Evolutionary conservation across 1,140 invertebrate species (phyloP).

Genomic region (Plodia interpunctella): DNA sequence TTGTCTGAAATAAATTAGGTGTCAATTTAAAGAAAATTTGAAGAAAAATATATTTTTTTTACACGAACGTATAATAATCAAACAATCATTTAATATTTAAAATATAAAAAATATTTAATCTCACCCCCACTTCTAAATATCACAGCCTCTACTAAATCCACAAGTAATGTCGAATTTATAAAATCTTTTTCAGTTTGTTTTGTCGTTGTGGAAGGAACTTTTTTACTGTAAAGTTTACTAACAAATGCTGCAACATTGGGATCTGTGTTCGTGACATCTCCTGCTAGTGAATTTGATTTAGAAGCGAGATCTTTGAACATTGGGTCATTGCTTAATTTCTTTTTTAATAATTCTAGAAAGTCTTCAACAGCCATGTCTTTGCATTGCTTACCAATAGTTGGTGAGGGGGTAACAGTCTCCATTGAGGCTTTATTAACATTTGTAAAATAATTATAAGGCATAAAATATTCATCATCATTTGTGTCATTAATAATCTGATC

Average conservation of each 20-base stretch:
- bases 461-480: slow-evolving; percentile 21
- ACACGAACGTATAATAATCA: too few species aligned
- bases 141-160: slow-evolving; percentile 61
- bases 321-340: slow-evolving; percentile 50
- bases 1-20: slow-evolving; percentile 31
- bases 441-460: slow-evolving; percentile 47
- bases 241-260: slow-evolving; percentile 51
- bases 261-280: slow-evolving; percentile 40
- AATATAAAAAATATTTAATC: not conserved
- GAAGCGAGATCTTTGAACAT: slow-evolving; percentile 39
- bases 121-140: slow-evolving; percentile 58
- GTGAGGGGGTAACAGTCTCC: slow-evolving; percentile 19
- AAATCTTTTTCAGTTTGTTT: slow-evolving; percentile 38
- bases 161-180: slow-evolving; percentile 60
- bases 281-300: not conserved
- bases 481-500: not conserved
- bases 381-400: slow-evolving; percentile 28
- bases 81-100: too few species aligned
- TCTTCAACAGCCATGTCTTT: slow-evolving; percentile 58
- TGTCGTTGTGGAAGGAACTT: slow-evolving; percentile 32
- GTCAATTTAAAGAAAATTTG: not conserved
- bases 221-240: slow-evolving; percentile 53
- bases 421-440: slow-evolving; percentile 39
- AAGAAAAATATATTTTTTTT: too few species aligned
- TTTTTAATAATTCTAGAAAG: slow-evolving; percentile 56